These are phyloP conservation scores for Eulemur mongoz DNA, from an alignment of 2,797 vertebrate species.

Conservation along the genomic window DNA sequence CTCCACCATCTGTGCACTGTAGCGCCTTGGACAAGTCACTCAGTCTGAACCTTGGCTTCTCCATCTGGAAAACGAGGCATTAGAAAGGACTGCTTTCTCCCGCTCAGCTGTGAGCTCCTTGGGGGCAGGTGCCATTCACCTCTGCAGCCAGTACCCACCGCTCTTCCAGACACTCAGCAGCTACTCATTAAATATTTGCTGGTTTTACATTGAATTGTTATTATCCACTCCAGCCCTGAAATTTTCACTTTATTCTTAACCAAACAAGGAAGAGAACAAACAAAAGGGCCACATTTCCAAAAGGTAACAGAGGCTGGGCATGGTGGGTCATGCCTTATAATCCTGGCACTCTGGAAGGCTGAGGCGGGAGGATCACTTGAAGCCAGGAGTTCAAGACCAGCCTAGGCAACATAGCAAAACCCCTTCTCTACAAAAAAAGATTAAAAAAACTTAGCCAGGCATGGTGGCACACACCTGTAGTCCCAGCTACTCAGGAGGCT, in stretches of 20 bases:
- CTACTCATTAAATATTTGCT: background rate
- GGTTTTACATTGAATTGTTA: background rate
- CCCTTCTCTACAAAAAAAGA: background rate
- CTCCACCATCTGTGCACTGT: background rate
- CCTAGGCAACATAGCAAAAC: background rate
- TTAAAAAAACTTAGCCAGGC: no score
- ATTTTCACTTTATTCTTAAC: background rate
- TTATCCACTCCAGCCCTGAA: background rate
- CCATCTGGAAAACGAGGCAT: background rate
- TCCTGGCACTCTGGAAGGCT: background rate
- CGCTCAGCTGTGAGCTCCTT: fast-evolving
- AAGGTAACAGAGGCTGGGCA: background rate
- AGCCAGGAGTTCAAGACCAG: background rate
- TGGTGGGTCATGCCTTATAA: background rate
- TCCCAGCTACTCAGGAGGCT: background rate
- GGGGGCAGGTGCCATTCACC: background rate
- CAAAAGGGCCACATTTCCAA: background rate
- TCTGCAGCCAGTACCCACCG: background rate
- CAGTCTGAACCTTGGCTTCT: background rate
- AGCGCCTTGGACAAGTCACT: background rate
- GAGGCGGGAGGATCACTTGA: background rate
- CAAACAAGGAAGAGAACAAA: background rate
- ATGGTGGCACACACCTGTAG: background rate
- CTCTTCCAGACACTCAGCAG: background rate
- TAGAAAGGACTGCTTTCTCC: background rate